phyloP scores from a whole-genome alignment of 2,113 vertebrate genomes.

The Dendropsophus ebraccatus region DNA sequence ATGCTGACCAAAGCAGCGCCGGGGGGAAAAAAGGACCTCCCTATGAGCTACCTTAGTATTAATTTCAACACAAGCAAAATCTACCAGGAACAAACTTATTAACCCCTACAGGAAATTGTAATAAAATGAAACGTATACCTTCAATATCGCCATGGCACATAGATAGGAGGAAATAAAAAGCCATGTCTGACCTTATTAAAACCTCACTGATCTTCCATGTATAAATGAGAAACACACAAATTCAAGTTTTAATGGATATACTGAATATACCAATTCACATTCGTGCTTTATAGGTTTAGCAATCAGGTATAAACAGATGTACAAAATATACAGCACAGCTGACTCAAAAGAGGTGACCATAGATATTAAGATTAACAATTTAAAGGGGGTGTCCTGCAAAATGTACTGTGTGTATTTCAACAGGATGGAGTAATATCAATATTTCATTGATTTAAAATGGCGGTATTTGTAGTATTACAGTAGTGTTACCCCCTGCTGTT shows the following conservation, averaged over 20 bases:
- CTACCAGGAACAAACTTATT: not conserved
- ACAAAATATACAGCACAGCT: too few relatives aligned
- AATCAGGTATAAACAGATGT: too few relatives aligned
- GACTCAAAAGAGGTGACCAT: too few relatives aligned
- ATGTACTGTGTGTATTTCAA: too few relatives aligned
- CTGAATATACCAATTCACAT: not conserved
- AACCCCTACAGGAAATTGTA: not conserved
- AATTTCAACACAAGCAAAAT: not conserved
- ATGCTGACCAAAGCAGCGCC: slow-evolving; percentile 47
- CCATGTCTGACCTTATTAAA: not conserved
- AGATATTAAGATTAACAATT: too few relatives aligned
- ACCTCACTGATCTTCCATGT: not conserved
- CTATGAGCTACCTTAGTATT: not conserved
- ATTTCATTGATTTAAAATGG: too few relatives aligned
- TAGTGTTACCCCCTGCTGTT: too few relatives aligned
- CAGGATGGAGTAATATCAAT: too few relatives aligned
- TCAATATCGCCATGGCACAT: not conserved
- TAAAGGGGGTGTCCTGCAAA: too few relatives aligned
- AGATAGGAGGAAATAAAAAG: not conserved
- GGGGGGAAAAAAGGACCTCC: slow-evolving; percentile 24
- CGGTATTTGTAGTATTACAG: too few relatives aligned
- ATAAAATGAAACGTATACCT: not conserved
- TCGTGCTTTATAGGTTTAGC: too few relatives aligned
- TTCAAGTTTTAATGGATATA: not conserved
- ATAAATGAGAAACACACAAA: not conserved